Base-by-base conservation (phyloP, 30 jellyfish, hydroid and myxozoan genomes). In the Hydractinia symbiolongicarpus region DNA sequence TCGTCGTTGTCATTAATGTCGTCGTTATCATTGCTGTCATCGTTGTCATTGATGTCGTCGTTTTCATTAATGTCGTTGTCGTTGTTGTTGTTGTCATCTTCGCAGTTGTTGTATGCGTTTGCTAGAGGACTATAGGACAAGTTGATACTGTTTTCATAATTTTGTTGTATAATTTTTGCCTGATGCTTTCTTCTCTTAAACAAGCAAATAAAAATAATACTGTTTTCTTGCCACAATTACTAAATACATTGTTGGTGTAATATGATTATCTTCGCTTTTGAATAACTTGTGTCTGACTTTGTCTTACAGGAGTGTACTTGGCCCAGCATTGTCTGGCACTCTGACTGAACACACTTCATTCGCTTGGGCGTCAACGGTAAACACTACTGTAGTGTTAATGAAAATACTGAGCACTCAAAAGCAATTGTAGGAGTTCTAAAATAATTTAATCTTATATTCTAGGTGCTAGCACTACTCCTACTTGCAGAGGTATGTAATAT, bases 341-440 rank as follows among this genome's bases (percentile, higher is more conserved):
- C 94, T 90, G 13, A 84, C 85, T 4, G 78, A 86, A 50, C 16
- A 82, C 30, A 13, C 67, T 1, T 16, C 67, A 67, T 90, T 90
- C 64, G 87, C 88, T 54, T 90, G 95, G 95, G 95, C 97, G 13
- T 55, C 94, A 5, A 79, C 95, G 83, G 97, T 90, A 67, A 44
- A 87, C 49, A 16, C 68, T 57, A 14, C 55, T 64, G n/a, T n/a
- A 16, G 50, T 15, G 55, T 20, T 30, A 14, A 30, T 15, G 50
- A 10, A 1, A 7, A 62, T 79, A 8, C 15, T 8, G 20, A 40
- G 11, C 62, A 6, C 14, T n/a, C 44, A 30, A 30, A 30, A 30
- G 44, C 44, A 30, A 30, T 30, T 30, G 44, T 30, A 30, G 2
- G 44, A 30, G 44, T 30, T 30, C 44, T 17, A 13, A 50, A 64